A percentile compares a stretch with the other conserved stretches of the same genome.
Evolutionary conservation across 2,888 invertebrate species (phyloP).

Genomic region (Tricholauxania praeusta): DNA sequence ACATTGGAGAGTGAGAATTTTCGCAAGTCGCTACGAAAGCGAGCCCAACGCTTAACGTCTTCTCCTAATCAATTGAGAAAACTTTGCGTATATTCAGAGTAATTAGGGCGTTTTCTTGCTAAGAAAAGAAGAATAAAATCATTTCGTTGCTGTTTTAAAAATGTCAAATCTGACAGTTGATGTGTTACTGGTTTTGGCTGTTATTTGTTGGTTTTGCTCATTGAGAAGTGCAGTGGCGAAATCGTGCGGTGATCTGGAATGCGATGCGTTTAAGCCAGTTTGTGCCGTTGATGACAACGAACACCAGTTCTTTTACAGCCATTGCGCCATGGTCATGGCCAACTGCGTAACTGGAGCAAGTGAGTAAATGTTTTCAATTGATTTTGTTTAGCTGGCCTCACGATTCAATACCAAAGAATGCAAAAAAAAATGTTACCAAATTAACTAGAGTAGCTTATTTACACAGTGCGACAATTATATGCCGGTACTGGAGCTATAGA

Average conservation of each 20-base stretch:
- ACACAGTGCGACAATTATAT: no score
- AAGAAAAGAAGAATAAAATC: no score
- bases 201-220: conserved; percentile 41
- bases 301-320: conserved; percentile 63
- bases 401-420: no score
- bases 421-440: no score
- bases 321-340: conserved; percentile 61
- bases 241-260: conserved; percentile 46
- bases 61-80: no score
- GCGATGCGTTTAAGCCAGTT: conserved; percentile 58
- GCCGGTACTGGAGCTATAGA: no score
- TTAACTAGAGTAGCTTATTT: no score
- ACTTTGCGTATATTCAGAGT: no score
- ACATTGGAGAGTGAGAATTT: no score
- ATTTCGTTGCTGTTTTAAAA: not conserved
- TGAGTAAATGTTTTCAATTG: conserved; percentile 43
- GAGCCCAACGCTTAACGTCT: no score
- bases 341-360: conserved; percentile 60
- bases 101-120: no score
- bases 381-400: not conserved
- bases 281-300: conserved; percentile 57
- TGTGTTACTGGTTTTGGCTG: conserved; percentile 33
- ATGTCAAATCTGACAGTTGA: conserved; percentile 35
- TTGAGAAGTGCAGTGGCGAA: not conserved
- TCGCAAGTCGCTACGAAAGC: no score